Evolutionary conservation across 2,888 invertebrate species (phyloP).

Genomic region (Cerceris ruficornis): DNA sequence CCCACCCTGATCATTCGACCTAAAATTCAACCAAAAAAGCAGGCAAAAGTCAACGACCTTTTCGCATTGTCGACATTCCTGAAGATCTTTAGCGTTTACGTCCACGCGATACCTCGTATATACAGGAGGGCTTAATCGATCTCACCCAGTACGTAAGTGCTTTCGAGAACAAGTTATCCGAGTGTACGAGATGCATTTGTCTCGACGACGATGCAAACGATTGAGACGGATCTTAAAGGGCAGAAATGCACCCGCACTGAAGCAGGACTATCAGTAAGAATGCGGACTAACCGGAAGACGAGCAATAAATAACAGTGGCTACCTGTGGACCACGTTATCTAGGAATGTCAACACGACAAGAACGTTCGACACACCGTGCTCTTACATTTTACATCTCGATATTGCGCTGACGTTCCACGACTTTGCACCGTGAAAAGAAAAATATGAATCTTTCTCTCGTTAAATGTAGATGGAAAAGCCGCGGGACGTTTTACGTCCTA

Average conservation of each 20-base stretch:
- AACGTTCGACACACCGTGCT: slow-evolving; percentile 35
- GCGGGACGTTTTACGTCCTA: neutral
- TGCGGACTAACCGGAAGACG: slow-evolving; percentile 67
- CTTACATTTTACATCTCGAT: slow-evolving; percentile 47
- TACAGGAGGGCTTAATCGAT: slow-evolving; percentile 3
- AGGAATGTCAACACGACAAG: slow-evolving; percentile 56
- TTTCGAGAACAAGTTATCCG: slow-evolving; percentile 45
- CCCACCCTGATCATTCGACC: no score
- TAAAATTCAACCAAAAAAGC: slow-evolving; percentile 10
- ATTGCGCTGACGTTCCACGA: slow-evolving; percentile 5
- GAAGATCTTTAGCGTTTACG: slow-evolving; percentile 26
- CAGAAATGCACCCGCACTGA: slow-evolving; percentile 56
- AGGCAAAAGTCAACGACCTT: slow-evolving; percentile 4
- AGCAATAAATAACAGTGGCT: slow-evolving; percentile 69
- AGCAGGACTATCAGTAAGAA: slow-evolving; percentile 68
- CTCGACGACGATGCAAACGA: slow-evolving; percentile 46
- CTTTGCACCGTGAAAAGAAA: neutral
- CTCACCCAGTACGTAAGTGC: slow-evolving; percentile 26
- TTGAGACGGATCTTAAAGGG: slow-evolving; percentile 64
- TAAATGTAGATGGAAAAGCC: neutral
- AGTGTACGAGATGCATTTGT: slow-evolving; percentile 27
- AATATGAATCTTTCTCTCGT: neutral
- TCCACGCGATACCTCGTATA: slow-evolving; percentile 11
- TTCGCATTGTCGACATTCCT: neutral
- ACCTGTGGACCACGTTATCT: slow-evolving; percentile 66